Conservation (phyloP, 2,113 vertebrate species). For the Rhinichthys klamathensis region DNA sequence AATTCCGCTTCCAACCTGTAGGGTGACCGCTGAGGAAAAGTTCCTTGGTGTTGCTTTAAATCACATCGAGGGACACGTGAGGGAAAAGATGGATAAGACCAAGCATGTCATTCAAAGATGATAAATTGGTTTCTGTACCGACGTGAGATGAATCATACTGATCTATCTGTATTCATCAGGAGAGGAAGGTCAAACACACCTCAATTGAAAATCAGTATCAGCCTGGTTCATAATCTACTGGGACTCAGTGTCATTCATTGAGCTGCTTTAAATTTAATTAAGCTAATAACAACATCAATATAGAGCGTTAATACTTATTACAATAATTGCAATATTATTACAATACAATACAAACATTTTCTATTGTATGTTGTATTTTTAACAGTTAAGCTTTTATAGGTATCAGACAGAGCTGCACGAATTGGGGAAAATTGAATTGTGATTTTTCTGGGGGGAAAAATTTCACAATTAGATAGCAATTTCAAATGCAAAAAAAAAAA, state of each 20-base stretch:
- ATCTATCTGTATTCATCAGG: constrained; percentile 74
- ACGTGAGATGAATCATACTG: constrained; percentile 72
- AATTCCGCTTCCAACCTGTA: too few relatives aligned
- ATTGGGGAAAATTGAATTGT: not conserved
- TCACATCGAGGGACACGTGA: not conserved
- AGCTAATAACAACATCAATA: not conserved
- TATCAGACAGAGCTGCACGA: not conserved
- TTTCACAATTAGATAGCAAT: too few relatives aligned
- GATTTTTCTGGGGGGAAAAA: not conserved
- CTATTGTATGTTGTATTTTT: not conserved
- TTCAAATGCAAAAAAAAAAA: too few relatives aligned
- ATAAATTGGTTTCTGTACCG: constrained; percentile 64
- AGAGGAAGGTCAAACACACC: constrained; percentile 77
- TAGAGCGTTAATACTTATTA: not conserved
- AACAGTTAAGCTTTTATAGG: too few relatives aligned
- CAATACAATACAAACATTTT: too few relatives aligned
- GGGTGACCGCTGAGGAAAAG: too few relatives aligned
- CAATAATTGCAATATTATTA: not conserved
- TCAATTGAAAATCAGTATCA: constrained; percentile 81
- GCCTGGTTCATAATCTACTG: constrained; percentile 75
- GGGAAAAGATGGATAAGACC: not conserved
- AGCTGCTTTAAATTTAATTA: not conserved
- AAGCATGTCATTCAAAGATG: not conserved
- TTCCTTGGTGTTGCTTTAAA: too few relatives aligned
- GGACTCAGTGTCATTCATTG: constrained; percentile 59